These are phyloP conservation scores for Capitulum mitella DNA, from an alignment of 2,888 invertebrate species.

Conservation along the genomic window DNA sequence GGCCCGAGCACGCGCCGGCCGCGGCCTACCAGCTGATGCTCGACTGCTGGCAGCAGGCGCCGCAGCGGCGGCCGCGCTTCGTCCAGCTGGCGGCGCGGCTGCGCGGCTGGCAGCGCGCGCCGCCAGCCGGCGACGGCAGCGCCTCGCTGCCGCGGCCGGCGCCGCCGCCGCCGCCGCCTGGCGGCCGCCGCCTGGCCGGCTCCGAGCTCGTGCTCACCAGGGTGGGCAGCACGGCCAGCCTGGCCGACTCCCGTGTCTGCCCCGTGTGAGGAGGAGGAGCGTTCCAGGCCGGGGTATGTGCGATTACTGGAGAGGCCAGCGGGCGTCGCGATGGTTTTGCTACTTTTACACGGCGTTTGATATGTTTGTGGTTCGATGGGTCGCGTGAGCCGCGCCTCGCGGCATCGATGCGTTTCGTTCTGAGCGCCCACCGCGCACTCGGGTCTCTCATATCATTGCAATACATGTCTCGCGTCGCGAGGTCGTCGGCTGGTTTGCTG, in stretches of 20 bases:
- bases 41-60: conserved; percentile 96
- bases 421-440: no score
- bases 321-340: not conserved
- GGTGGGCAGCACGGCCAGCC: not conserved
- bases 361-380: not conserved
- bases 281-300: no score
- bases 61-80: conserved; percentile 84
- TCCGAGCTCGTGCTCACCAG: not conserved
- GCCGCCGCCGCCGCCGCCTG: not conserved
- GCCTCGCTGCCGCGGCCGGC: not conserved
- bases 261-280: not conserved
- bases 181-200: not conserved
- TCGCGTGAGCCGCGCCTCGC: no score
- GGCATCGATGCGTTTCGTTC: no score
- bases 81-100: conserved; percentile 81
- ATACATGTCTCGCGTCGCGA: no score
- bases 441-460: no score
- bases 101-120: conserved; percentile 54
- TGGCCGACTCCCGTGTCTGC: not conserved
- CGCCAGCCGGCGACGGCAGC: not conserved
- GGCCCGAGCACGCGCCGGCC: conserved; percentile 86
- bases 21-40: conserved; percentile 92
- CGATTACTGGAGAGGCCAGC: not conserved
- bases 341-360: not conserved
- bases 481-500: no score